These are phyloP conservation scores for Homarus americanus DNA, from an alignment of 1,140 invertebrate genomes.

Conservation along the genomic window DNA sequence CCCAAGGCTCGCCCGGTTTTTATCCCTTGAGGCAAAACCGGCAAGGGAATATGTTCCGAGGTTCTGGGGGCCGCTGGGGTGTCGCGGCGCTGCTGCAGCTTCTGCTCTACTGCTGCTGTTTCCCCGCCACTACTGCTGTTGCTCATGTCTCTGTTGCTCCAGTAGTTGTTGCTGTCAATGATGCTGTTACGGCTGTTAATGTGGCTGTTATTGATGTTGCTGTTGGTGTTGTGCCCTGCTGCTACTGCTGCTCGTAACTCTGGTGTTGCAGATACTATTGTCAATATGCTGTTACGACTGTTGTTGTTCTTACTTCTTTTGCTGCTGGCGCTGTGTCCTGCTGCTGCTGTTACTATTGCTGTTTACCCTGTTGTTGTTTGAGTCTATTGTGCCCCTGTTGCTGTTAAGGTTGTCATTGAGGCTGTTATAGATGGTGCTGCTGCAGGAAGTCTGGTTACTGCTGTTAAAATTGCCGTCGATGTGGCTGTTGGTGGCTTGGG, in stretches of 20 bases:
- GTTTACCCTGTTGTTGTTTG: no score
- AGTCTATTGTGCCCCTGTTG: no score
- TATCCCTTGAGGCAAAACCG: slow-evolving; percentile 72
- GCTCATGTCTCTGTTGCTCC: not conserved
- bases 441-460: not conserved
- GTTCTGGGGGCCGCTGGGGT: slow-evolving; percentile 53
- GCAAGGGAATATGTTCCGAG: slow-evolving; percentile 68
- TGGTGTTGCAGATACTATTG: not conserved
- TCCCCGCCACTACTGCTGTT: slow-evolving; percentile 23
- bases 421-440: not conserved
- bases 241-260: not conserved
- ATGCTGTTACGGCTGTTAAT: not conserved
- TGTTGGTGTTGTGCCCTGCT: not conserved
- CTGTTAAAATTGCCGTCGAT: not conserved
- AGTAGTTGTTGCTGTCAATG: not conserved
- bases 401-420: no score
- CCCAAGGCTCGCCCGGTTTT: slow-evolving; percentile 69
- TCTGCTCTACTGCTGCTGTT: slow-evolving; percentile 28
- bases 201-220: no score
- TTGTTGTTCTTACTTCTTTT: no score
- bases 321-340: no score
- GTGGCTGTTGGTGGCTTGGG: no score
- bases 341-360: no score
- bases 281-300: not conserved
- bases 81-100: slow-evolving; percentile 16